A percentile compares a stretch with the other conserved stretches of the same genome.
phyloP scores from a whole-genome alignment of 2,113 vertebrate genomes.

The Mastomys natalensis region DNA sequence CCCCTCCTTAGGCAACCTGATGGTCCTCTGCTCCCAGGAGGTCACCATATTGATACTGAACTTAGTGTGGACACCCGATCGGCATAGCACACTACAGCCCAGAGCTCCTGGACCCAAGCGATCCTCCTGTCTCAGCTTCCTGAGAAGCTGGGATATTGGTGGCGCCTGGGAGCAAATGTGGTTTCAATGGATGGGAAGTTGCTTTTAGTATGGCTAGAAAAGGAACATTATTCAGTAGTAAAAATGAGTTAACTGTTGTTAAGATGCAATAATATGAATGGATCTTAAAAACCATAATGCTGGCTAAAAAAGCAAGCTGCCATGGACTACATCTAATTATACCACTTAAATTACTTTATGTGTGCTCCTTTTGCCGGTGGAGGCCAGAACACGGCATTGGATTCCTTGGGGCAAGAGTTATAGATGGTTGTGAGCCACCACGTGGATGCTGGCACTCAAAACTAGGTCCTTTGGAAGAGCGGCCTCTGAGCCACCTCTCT shows the following conservation, averaged over 20 bases:
- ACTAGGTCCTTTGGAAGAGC: background rate
- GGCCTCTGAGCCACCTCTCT: background rate
- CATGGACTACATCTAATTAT: background rate
- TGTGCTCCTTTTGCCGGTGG: background rate
- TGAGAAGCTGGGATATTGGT: too few species aligned
- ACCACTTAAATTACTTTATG: background rate
- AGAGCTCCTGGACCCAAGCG: too few species aligned
- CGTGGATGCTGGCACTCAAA: background rate
- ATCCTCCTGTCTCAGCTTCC: too few species aligned
- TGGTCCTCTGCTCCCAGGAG: too few species aligned
- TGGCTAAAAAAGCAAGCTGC: background rate
- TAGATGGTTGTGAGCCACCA: background rate
- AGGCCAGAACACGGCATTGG: background rate
- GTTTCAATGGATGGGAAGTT: background rate
- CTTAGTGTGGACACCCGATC: too few species aligned
- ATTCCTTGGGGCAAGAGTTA: background rate
- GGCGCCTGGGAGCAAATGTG: background rate
- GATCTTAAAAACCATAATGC: background rate
- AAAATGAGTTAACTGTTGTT: background rate
- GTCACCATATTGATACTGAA: too few species aligned
- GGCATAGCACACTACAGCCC: too few species aligned
- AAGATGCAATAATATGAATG: background rate
- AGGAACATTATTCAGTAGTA: background rate
- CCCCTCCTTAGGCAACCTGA: too few species aligned
- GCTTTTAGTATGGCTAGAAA: constrained; percentile 19